Evolutionary conservation across 2,113 vertebrate genomes (phyloP).

Genomic region (Dendropsophus ebraccatus): DNA sequence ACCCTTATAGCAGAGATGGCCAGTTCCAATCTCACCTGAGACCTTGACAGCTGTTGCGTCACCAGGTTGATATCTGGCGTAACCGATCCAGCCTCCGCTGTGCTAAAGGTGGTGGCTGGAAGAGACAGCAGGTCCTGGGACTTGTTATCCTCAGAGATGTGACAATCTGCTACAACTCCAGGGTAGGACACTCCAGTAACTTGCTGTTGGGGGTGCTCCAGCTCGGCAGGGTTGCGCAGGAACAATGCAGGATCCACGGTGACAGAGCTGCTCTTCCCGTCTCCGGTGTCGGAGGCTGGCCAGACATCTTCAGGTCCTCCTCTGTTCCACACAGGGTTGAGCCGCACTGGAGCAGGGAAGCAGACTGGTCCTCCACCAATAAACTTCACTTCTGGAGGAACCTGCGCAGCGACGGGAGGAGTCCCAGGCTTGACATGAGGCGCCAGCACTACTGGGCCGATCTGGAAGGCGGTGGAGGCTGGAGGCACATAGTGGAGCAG

Average conservation of each 20-base stretch:
- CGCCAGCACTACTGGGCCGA: slow-evolving; percentile 41
- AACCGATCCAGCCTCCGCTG: slow-evolving; percentile 68
- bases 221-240: background rate
- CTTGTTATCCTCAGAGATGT: background rate
- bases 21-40: slow-evolving; percentile 75
- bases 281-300: slow-evolving; percentile 26
- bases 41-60: slow-evolving; percentile 91
- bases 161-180: background rate
- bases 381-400: slow-evolving; percentile 50
- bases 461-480: slow-evolving; percentile 46
- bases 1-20: too few species aligned
- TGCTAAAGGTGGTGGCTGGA: slow-evolving; percentile 39
- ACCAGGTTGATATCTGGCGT: slow-evolving; percentile 86
- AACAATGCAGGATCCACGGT: slow-evolving; percentile 37
- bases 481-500: slow-evolving; percentile 61
- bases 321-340: slow-evolving; percentile 47
- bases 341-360: slow-evolving; percentile 1
- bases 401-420: background rate
- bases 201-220: background rate
- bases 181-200: background rate
- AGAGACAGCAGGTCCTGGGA: background rate
- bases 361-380: slow-evolving; percentile 43
- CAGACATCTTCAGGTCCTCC: slow-evolving; percentile 50
- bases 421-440: slow-evolving; percentile 24
- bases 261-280: slow-evolving; percentile 18